Conservation (phyloP, 2,797 vertebrate species). For the Ctenochaetus hawaiiensis region DNA sequence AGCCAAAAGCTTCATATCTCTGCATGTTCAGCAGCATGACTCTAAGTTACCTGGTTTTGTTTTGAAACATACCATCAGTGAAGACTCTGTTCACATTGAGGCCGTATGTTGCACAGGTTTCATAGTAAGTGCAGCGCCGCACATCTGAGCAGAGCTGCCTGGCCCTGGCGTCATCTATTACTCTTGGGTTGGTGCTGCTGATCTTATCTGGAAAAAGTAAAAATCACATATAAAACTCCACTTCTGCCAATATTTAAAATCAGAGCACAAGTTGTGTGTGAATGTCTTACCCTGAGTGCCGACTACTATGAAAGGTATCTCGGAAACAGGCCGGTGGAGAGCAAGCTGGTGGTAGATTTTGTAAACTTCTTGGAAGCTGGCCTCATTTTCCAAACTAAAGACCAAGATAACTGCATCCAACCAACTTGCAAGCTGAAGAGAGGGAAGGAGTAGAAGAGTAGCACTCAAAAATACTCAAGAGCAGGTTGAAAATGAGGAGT, state of each 20-base stretch:
- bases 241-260: neutral
- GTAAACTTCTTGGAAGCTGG: conserved; percentile 93
- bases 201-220: conserved; percentile 89
- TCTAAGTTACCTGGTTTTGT: neutral
- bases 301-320: conserved; percentile 91
- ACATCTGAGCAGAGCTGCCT: conserved; percentile 86
- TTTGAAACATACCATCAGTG: conserved; percentile 86
- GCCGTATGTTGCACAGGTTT: conserved; percentile 95
- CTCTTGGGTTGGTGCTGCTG: conserved; percentile 91
- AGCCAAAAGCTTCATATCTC: neutral
- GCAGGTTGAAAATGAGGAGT: neutral
- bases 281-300: conserved; percentile 92
- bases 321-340: conserved; percentile 84
- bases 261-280: neutral
- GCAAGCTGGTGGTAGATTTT: conserved; percentile 89
- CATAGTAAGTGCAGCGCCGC: conserved; percentile 93
- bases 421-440: conserved; percentile 90
- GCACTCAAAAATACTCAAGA: neutral
- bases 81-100: conserved; percentile 96
- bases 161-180: conserved; percentile 90
- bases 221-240: conserved; percentile 6
- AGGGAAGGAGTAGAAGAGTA: neutral
- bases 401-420: conserved; percentile 94
- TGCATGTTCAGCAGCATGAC: neutral
- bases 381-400: conserved; percentile 95